These are phyloP conservation scores for Augochlorella aurata DNA, from an alignment of 2,888 invertebrate genomes.

Conservation along the genomic window DNA sequence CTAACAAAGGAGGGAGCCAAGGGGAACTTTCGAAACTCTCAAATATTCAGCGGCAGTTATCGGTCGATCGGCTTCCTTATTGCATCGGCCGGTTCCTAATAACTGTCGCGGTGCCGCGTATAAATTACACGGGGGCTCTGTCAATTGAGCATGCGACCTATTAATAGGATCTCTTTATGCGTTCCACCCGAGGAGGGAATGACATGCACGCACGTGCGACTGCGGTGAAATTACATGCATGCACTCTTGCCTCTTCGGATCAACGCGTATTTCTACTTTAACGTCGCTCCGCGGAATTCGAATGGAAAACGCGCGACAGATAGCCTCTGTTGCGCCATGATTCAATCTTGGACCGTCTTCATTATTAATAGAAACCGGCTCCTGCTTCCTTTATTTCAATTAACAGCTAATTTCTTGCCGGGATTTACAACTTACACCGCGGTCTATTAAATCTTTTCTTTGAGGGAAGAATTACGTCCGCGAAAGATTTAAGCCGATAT, in stretches of 20 bases:
- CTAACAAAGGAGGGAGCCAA: too few relatives aligned
- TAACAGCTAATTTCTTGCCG: background rate
- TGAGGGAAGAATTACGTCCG: background rate
- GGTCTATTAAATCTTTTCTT: background rate
- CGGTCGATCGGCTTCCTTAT: constrained; percentile 59
- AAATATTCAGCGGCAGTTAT: constrained; percentile 42
- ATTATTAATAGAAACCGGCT: background rate
- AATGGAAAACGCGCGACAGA: constrained; percentile 16
- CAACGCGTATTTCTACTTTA: constrained; percentile 35
- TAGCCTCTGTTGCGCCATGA: constrained; percentile 15
- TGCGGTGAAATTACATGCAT: constrained; percentile 55
- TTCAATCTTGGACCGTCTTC: background rate
- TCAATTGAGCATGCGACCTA: constrained; percentile 60
- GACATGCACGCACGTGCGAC: constrained; percentile 59
- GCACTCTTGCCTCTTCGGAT: constrained; percentile 44
- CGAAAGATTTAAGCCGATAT: background rate
- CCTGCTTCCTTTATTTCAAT: background rate
- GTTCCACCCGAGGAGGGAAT: constrained; percentile 41
- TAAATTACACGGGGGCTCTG: constrained; percentile 58
- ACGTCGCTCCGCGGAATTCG: constrained; percentile 33
- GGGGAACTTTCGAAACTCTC: constrained; percentile 25
- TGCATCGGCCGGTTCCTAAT: constrained; percentile 56
- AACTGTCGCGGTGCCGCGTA: constrained; percentile 55
- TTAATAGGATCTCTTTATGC: constrained; percentile 64
- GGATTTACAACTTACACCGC: background rate